Evolutionary conservation across 2,888 invertebrate species (phyloP).

Genomic region (Pyrrhosoma nymphula): DNA sequence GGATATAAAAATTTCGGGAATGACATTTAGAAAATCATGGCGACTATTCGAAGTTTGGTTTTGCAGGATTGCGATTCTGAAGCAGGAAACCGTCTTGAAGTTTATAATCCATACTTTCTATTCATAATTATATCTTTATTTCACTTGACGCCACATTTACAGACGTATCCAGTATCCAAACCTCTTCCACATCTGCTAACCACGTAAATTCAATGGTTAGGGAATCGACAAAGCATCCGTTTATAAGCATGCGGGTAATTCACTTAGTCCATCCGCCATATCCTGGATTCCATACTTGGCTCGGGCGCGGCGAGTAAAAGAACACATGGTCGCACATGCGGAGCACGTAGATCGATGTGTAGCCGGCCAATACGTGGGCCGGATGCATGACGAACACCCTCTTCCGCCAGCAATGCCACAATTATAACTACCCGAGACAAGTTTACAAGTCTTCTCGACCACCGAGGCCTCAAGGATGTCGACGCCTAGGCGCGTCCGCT

Average conservation of each 20-base stretch:
- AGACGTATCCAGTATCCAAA: too few relatives aligned
- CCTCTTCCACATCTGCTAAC: not conserved
- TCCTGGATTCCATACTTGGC: slow-evolving; percentile 16
- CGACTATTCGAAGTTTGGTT: too few relatives aligned
- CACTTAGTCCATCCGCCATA: not conserved
- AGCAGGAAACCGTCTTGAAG: too few relatives aligned
- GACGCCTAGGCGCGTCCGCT: not conserved
- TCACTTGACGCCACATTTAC: too few relatives aligned
- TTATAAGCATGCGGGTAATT: not conserved
- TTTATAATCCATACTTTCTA: too few relatives aligned
- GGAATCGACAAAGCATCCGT: not conserved
- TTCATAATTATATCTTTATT: too few relatives aligned
- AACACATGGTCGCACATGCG: not conserved
- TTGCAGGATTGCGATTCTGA: too few relatives aligned
- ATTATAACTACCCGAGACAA: not conserved
- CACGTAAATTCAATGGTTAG: not conserved
- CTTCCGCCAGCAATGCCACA: not conserved
- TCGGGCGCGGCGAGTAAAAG: not conserved
- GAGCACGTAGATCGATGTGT: not conserved
- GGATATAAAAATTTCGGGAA: too few relatives aligned
- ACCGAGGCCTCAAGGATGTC: not conserved
- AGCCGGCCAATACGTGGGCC: slow-evolving; percentile 17
- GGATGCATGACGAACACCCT: slow-evolving; percentile 7
- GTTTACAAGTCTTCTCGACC: not conserved
- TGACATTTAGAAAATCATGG: too few relatives aligned